Conservation (phyloP, 2,797 vertebrate genomes). For the Emydoidea blandingii region DNA sequence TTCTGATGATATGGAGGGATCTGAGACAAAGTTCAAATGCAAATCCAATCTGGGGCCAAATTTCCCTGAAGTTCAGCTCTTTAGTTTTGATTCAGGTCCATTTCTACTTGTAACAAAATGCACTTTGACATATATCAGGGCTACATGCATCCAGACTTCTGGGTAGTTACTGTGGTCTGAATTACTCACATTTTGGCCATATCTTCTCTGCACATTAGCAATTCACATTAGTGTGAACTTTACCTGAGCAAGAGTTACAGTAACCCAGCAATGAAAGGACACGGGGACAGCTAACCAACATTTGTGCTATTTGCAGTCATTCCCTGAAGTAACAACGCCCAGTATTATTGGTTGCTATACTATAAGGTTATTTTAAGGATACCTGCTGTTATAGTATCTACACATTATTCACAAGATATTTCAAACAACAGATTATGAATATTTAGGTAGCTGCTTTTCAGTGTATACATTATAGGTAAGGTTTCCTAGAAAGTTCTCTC, state of each 20-base stretch:
- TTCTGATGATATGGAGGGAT: background rate
- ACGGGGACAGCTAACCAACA: slow-evolving; percentile 7
- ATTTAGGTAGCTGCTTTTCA: background rate
- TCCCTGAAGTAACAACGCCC: slow-evolving; percentile 4
- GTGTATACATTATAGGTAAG: background rate
- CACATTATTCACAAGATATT: slow-evolving; percentile 10
- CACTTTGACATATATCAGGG: background rate
- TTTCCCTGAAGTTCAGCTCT: background rate
- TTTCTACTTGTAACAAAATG: background rate
- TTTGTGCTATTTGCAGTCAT: background rate
- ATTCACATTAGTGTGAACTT: background rate
- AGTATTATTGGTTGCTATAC: background rate
- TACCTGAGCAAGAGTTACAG: background rate
- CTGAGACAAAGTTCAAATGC: background rate
- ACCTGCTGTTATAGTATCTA: background rate
- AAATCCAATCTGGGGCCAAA: background rate
- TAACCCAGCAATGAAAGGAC: slow-evolving; percentile 3
- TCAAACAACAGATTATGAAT: background rate
- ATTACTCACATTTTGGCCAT: background rate
- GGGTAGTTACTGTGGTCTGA: background rate
- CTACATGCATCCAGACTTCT: background rate
- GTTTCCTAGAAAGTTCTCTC: slow-evolving; percentile 7
- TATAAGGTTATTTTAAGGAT: slow-evolving; percentile 25
- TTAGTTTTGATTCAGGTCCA: background rate
- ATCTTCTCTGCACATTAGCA: background rate